Base-by-base conservation (phyloP, 2,113 vertebrate species). In the Barnardius zonarius region DNA sequence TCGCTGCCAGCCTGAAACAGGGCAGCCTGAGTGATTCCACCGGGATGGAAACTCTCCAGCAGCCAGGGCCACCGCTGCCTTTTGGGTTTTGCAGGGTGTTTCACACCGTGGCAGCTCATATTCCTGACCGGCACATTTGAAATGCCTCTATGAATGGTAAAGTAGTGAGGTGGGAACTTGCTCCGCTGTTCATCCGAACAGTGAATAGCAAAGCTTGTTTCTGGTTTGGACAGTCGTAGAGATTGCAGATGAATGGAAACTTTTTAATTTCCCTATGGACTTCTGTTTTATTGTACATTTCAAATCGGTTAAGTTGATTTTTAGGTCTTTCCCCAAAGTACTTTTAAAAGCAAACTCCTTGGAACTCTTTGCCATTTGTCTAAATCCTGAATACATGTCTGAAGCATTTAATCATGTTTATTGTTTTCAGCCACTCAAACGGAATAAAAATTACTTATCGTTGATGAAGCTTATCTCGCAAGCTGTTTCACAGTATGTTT, bases 361-460 rank as follows among this genome's bases (percentile, higher is more conserved):
- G 86, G 75, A 73, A 86, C 90, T 90, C 75, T 93, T 87, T 84
- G 82, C 96, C 63, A 51, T 97, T 97, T 97, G 96, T 96, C 96
- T 97, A 67, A 72, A 90, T 96, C 89, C 92, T 98, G 93, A 97
- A 95, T 93, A 96, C 97, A 44, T 61, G 96, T 97, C 98, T 97
- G 94, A 97, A 97, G 95, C 94, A 67, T 95, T 98, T 98, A 98
- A 98, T 98, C 97, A 97, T 91, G 95, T 97, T 97, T 98, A 97
- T 98, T 98, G 98, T 98, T 96, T 97, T 94, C 96, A 97, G 25
- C 97, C 97, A 97, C 95, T 98, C 97, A 98, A 92, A 98, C 70
- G 95, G 97, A 98, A 98, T 98, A 98, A 98, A 98, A 98, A 98
- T 98, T 97, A 97, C 97, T 97, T 97, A 96, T 96, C 97, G 97